Conservation (phyloP, 1,140 invertebrate species). For the Cherax destructor region DNA sequence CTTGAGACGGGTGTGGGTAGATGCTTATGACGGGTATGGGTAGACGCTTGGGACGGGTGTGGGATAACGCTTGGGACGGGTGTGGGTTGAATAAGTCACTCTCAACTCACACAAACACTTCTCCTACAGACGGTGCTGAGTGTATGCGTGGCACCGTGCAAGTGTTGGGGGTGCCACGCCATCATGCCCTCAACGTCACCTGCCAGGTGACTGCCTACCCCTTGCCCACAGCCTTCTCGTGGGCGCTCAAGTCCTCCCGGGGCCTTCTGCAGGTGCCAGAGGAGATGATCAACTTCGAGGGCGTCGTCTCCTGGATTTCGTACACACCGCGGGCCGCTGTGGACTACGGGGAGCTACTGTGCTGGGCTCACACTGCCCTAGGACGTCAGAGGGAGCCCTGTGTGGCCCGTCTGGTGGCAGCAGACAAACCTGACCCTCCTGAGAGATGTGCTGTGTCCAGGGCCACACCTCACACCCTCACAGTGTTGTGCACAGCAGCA, state of each 20-base stretch:
- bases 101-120: background rate
- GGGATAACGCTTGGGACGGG: too few relatives aligned
- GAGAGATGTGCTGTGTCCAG: conserved; percentile 35
- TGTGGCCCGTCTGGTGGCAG: conserved; percentile 33
- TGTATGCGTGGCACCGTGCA: conserved; percentile 19
- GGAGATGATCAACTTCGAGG: conserved; percentile 34
- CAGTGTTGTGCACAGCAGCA: conserved; percentile 42
- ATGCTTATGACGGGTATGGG: too few relatives aligned
- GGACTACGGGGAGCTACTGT: conserved; percentile 55
- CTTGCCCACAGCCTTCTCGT: conserved; percentile 30
- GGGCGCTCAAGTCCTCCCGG: conserved; percentile 36
- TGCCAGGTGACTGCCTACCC: conserved; percentile 40
- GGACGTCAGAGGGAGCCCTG: conserved; percentile 43
- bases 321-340: conserved; percentile 45
- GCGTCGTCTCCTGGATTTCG: conserved; percentile 42
- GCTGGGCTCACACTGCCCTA: conserved; percentile 19
- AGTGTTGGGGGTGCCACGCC: conserved; percentile 44
- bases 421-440: conserved; percentile 49
- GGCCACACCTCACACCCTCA: conserved; percentile 17
- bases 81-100: too few relatives aligned
- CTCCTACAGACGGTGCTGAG: conserved; percentile 39
- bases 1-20: too few relatives aligned
- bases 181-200: conserved; percentile 53
- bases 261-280: conserved; percentile 34
- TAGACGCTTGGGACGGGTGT: too few relatives aligned